Percentiles rank a stretch among this genome's conserved stretches.
These are phyloP conservation scores for Lutraria lutraria DNA, from an alignment of 2,888 invertebrate genomes.

Conservation along the genomic window DNA sequence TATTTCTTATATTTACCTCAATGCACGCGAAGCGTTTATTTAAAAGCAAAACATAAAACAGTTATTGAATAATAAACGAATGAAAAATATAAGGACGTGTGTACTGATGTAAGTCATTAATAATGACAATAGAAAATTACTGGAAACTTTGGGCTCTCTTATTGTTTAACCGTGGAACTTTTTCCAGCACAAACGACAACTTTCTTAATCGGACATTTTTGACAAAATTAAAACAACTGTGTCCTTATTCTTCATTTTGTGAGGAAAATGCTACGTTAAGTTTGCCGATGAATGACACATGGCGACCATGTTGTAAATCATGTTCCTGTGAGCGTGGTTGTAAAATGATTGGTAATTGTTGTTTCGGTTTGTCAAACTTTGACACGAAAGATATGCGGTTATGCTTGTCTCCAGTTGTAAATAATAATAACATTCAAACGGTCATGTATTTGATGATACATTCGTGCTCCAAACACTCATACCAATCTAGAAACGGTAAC, in stretches of 20 bases:
- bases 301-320: neutral
- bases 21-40: too few relatives aligned
- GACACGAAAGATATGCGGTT: neutral
- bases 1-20: too few relatives aligned
- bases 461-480: neutral
- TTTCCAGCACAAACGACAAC: neutral
- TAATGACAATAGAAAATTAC: too few relatives aligned
- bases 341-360: neutral
- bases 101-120: too few relatives aligned
- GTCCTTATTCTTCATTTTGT: conserved; percentile 7
- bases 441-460: neutral
- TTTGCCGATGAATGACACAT: neutral
- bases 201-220: neutral
- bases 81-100: too few relatives aligned
- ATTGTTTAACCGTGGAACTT: neutral
- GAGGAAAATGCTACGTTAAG: neutral
- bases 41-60: too few relatives aligned
- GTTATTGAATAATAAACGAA: too few relatives aligned
- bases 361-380: neutral
- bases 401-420: neutral
- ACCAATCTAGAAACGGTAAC: neutral
- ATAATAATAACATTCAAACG: neutral
- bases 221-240: neutral
- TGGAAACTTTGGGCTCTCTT: neutral
- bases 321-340: neutral